Base-by-base conservation (phyloP, 2,113 vertebrate species). In the Psittacus erithacus region DNA sequence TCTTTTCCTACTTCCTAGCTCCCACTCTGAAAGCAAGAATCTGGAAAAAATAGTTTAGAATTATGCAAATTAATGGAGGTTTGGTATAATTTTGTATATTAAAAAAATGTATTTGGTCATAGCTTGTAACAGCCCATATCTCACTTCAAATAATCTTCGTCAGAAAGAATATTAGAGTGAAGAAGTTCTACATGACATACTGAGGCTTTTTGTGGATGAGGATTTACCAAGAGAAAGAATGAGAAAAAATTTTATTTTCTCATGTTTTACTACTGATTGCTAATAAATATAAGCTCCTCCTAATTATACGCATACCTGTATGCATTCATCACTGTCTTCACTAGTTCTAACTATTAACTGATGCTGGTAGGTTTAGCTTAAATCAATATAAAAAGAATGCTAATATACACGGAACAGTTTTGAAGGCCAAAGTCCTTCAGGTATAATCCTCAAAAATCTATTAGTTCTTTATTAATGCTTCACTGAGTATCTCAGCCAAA, bases 11-110 rank as follows among this genome's bases (percentile, higher is more conserved):
- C 6, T 16, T 88, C n/a, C 50, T 28, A 63, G 18, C 9, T 78
- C 14, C 38, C 50, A 10, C 9, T 86, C 43, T 53, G 17, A 35
- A 67, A 39, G 23, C 19, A 63, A n/a, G 19, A 44, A 41, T 43
- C 22, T 3, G 6, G 2, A 5, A 0, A 0, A 8, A 41, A 39
- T 64, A 28, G n/a, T 39, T 47, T 31, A 69, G 18, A 69, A 33
- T 39, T 53, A 20, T 49, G 8, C 13, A 59, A 67, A 28, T 53
- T 81, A 39, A 63, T 7, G 14, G 3, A 52, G 6, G 14, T 39
- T 91, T 67, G 12, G 12, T 75, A 28, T 53, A 55, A 59, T 3
- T 74, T 29, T 75, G 3, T 57, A 4, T 27, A 20, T 65, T 69
- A 52, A 73, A 85, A 84, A 65, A 25, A 17, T 65, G 3, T 10